Conservation (phyloP, 2,888 invertebrate species). For the Macrosoma leucophasiata region DNA sequence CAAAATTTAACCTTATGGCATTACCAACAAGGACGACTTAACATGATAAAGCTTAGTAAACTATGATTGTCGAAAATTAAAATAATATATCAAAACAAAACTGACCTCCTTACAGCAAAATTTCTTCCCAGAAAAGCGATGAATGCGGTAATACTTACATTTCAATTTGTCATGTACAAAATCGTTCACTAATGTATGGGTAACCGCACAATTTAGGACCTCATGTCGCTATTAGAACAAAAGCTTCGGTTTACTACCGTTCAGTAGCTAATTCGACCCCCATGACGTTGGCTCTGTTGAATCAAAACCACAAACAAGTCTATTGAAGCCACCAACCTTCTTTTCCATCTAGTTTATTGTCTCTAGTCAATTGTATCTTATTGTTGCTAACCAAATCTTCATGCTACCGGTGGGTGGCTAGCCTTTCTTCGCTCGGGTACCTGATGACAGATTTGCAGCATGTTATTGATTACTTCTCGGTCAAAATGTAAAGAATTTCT, state of each 20-base stretch:
- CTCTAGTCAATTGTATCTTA: conserved; percentile 38
- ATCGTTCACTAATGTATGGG: conserved; percentile 41
- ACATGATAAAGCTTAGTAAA: no score
- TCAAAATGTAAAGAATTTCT: not conserved
- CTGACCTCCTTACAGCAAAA: no score
- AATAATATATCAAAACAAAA: no score
- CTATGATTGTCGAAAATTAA: no score
- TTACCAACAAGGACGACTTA: no score
- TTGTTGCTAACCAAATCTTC: conserved; percentile 64
- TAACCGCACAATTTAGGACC: conserved; percentile 55
- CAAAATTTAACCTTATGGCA: no score
- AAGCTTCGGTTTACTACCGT: conserved; percentile 45
- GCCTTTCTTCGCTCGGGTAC: conserved; percentile 36
- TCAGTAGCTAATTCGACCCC: conserved; percentile 53
- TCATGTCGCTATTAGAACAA: conserved; percentile 61
- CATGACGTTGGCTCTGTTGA: conserved; percentile 43
- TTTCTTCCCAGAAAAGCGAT: no score
- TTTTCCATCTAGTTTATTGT: conserved; percentile 37
- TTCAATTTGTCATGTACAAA: no score
- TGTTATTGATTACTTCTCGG: conserved; percentile 54
- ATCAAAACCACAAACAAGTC: conserved; percentile 67
- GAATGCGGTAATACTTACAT: no score
- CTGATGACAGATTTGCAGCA: conserved; percentile 59
- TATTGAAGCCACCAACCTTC: conserved; percentile 37
- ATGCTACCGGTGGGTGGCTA: conserved; percentile 65